A percentile compares a stretch with the other conserved stretches of the same genome.
phyloP scores from a whole-genome alignment of 2,888 invertebrate genomes.

The Lycocerus yunnanus region DNA sequence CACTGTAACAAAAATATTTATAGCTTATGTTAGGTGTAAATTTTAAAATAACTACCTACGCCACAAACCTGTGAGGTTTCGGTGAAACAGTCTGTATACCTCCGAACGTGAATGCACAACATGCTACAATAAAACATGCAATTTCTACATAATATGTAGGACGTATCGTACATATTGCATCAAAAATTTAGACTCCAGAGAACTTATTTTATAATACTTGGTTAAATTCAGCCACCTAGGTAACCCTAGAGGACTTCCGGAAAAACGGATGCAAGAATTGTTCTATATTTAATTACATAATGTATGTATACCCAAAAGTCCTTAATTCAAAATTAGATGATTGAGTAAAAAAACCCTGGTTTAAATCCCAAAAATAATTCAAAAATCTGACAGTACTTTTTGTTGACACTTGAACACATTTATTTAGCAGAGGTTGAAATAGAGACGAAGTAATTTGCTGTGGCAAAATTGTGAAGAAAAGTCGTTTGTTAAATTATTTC shows the following conservation, averaged over 20 bases:
- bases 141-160: neutral
- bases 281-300: too few relatives aligned
- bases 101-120: neutral
- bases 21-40: neutral
- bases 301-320: too few relatives aligned
- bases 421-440: too few relatives aligned
- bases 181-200: neutral
- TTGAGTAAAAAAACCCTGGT: too few relatives aligned
- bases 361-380: too few relatives aligned
- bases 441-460: neutral
- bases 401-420: too few relatives aligned
- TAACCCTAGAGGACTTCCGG: too few relatives aligned
- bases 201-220: neutral
- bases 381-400: too few relatives aligned
- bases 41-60: neutral
- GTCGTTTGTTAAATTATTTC: neutral
- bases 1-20: neutral
- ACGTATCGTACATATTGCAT: neutral
- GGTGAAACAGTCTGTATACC: neutral
- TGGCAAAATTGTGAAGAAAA: neutral
- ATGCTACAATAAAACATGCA: neutral
- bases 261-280: too few relatives aligned
- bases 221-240: too few relatives aligned
- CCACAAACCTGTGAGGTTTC: neutral
- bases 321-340: too few relatives aligned